These are phyloP conservation scores for Alauda arvensis DNA, from an alignment of 2,797 vertebrate genomes.

Conservation along the genomic window DNA sequence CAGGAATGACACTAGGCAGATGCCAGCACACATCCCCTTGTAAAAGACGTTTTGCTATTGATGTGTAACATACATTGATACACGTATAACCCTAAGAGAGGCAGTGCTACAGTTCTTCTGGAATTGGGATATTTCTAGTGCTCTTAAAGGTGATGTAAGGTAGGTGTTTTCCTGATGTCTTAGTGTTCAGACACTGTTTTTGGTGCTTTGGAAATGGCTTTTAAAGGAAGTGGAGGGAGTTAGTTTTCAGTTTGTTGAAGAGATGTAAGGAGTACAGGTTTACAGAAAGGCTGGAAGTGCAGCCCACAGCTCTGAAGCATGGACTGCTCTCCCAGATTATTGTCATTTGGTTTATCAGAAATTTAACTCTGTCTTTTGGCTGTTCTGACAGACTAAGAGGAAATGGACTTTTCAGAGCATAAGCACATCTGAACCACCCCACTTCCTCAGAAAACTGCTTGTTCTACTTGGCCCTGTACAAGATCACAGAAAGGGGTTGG, in stretches of 20 bases:
- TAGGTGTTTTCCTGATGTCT: neutral
- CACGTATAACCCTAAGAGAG: neutral
- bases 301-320: neutral
- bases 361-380: rapidly evolving
- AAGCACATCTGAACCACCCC: neutral
- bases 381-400: neutral
- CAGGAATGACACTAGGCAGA: neutral
- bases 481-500: neutral
- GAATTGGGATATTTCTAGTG: neutral
- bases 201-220: neutral
- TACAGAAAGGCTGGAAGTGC: neutral
- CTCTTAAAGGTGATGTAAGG: neutral
- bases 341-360: neutral
- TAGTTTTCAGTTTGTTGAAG: neutral
- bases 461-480: neutral
- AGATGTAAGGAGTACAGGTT: neutral
- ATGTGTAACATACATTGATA: neutral
- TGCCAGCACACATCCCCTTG: neutral
- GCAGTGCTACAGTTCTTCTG: neutral
- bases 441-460: neutral
- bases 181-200: neutral
- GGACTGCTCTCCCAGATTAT: neutral
- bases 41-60: neutral
- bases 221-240: neutral
- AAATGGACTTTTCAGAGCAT: neutral